These are phyloP conservation scores for Leucosticte australis DNA, from an alignment of 2,113 vertebrate genomes.

Conservation along the genomic window DNA sequence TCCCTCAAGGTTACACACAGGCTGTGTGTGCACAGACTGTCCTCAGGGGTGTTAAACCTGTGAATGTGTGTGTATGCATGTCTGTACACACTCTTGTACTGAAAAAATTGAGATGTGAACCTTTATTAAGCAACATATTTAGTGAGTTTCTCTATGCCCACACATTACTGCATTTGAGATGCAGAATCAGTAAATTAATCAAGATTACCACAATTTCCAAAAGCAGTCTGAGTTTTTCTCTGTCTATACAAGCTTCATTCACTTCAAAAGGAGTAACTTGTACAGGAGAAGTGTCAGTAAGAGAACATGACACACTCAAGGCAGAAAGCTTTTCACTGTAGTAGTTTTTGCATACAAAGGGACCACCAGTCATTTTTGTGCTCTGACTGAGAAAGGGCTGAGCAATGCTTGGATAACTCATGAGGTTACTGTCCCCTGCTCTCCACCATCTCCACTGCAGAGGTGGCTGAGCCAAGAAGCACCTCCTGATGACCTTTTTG, in stretches of 20 bases:
- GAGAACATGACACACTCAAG: background rate
- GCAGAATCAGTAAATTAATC: background rate
- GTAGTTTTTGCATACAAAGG: background rate
- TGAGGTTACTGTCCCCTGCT: background rate
- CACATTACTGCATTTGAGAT: background rate
- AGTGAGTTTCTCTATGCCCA: background rate
- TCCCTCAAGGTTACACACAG: background rate
- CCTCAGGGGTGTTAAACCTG: background rate
- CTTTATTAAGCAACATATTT: background rate
- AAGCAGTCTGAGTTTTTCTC: background rate
- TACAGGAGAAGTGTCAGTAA: background rate
- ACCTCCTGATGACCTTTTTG: background rate
- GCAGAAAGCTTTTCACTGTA: background rate
- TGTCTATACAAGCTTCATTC: background rate
- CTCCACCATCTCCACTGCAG: background rate
- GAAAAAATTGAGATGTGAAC: background rate
- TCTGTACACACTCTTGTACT: accelerated
- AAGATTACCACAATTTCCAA: background rate
- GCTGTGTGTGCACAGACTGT: background rate
- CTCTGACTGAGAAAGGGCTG: background rate
- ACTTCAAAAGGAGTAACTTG: background rate
- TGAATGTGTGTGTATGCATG: background rate
- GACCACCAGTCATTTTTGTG: background rate
- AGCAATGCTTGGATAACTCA: background rate
- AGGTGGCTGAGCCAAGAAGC: background rate